A percentile compares a stretch with the other conserved stretches of the same genome.
Conservation (phyloP, 2,797 vertebrate species). For the Poeciliopsis infans region DNA sequence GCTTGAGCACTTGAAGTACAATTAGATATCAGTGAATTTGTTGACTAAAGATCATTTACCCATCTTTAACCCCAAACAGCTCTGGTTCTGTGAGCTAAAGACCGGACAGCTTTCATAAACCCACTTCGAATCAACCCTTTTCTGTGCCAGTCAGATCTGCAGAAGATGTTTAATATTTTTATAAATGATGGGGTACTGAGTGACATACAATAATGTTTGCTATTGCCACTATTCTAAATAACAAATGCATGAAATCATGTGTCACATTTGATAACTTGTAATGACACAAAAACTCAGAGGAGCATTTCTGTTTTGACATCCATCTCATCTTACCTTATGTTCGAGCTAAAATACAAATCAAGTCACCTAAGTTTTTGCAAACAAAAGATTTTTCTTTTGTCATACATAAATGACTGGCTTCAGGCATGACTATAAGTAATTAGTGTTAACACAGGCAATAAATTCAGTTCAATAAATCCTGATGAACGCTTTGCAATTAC, state of each 20-base stretch:
- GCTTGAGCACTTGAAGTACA: constrained; percentile 24
- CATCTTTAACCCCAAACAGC: background rate
- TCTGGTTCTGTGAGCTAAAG: constrained; percentile 4
- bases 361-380: constrained; percentile 54
- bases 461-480: constrained; percentile 54
- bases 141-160: constrained; percentile 16
- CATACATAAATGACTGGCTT: constrained; percentile 40
- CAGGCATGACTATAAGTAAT: constrained; percentile 61
- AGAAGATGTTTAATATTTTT: constrained; percentile 46
- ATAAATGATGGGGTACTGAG: constrained; percentile 53
- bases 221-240: constrained; percentile 8
- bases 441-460: constrained; percentile 52
- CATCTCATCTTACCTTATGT: constrained; percentile 26
- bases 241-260: constrained; percentile 37
- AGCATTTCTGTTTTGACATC: constrained; percentile 27
- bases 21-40: constrained; percentile 48
- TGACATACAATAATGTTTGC: constrained; percentile 47
- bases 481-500: constrained; percentile 63
- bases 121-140: constrained; percentile 23
- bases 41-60: constrained; percentile 53
- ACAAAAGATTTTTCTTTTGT: constrained; percentile 2
- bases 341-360: constrained; percentile 39
- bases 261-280: constrained; percentile 29
- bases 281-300: constrained; percentile 21
- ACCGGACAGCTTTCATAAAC: constrained; percentile 22